A percentile compares a stretch with the other conserved stretches of the same genome.
Evolutionary conservation across 2,113 vertebrate genomes (phyloP).

Genomic region (Dinomys branickii): DNA sequence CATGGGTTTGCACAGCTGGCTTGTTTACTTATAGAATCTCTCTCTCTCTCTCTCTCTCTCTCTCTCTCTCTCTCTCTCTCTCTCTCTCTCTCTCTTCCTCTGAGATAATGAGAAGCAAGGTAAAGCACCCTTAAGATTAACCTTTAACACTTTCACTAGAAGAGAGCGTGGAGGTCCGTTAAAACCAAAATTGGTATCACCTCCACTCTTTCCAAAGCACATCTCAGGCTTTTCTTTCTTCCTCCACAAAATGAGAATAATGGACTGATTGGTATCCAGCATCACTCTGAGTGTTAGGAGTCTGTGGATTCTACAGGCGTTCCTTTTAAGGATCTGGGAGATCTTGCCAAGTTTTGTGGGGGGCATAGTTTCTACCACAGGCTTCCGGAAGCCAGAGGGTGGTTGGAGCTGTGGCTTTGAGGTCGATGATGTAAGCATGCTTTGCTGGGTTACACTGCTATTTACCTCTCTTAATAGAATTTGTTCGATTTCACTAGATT

Average conservation of each 20-base stretch:
- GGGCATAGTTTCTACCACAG: background rate
- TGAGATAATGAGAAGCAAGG: too few relatives aligned
- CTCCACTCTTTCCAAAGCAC: background rate
- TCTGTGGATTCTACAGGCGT: background rate
- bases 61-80: background rate
- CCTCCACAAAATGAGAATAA: background rate
- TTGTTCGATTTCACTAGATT: background rate
- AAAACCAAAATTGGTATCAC: background rate
- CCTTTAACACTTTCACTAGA: background rate
- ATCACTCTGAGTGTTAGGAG: background rate
- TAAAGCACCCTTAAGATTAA: background rate
- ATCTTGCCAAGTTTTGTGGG: background rate
- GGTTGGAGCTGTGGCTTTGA: background rate
- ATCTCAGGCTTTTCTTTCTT: background rate
- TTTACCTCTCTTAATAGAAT: background rate
- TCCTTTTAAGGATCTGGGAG: background rate
- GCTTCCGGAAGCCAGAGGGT: background rate
- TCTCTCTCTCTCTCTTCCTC: background rate
- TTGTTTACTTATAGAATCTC: background rate
- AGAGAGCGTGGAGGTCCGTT: background rate
- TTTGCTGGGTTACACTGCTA: background rate
- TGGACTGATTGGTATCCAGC: background rate
- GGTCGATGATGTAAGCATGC: background rate
- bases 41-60: background rate
- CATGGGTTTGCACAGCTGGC: background rate